Evolutionary conservation across 1,140 invertebrate genomes (phyloP).

Genomic region (Holotrichia oblita): DNA sequence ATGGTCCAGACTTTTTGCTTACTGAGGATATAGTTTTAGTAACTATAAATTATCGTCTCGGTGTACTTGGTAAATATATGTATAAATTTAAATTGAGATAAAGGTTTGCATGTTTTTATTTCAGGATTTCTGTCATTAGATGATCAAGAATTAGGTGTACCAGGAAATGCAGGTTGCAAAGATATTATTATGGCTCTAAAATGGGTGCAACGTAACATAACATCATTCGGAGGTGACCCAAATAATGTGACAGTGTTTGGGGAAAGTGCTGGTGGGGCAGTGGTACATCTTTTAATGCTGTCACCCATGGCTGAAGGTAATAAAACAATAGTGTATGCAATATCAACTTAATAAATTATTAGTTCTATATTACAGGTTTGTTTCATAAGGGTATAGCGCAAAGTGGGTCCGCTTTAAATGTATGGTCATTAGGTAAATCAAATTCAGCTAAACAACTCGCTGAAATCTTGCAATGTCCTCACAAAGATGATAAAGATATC

Average conservation of each 20-base stretch:
- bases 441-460: slow-evolving; percentile 65
- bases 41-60: slow-evolving; percentile 64
- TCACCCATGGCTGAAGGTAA: slow-evolving; percentile 49
- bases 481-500: slow-evolving; percentile 17
- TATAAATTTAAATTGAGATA: background rate
- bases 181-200: slow-evolving; percentile 67
- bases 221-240: slow-evolving; percentile 62
- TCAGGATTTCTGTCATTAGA: slow-evolving; percentile 53
- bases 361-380: slow-evolving; percentile 58
- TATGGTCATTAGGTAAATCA: slow-evolving; percentile 68
- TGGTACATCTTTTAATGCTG: slow-evolving; percentile 48
- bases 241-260: slow-evolving; percentile 66
- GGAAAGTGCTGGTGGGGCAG: slow-evolving; percentile 62
- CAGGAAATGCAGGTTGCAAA: slow-evolving; percentile 70
- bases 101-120: background rate
- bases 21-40: slow-evolving; percentile 65
- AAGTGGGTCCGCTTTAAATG: slow-evolving; percentile 6
- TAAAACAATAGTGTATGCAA: too few relatives aligned
- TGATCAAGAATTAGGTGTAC: slow-evolving; percentile 58
- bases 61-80: slow-evolving; percentile 57
- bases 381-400: slow-evolving; percentile 2
- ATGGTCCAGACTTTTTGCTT: slow-evolving; percentile 70
- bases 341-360: background rate
- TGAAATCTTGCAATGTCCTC: slow-evolving; percentile 51
- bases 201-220: slow-evolving; percentile 67